phyloP scores from a whole-genome alignment of 1,140 invertebrate species.

The Paraescarpia echinospica region DNA sequence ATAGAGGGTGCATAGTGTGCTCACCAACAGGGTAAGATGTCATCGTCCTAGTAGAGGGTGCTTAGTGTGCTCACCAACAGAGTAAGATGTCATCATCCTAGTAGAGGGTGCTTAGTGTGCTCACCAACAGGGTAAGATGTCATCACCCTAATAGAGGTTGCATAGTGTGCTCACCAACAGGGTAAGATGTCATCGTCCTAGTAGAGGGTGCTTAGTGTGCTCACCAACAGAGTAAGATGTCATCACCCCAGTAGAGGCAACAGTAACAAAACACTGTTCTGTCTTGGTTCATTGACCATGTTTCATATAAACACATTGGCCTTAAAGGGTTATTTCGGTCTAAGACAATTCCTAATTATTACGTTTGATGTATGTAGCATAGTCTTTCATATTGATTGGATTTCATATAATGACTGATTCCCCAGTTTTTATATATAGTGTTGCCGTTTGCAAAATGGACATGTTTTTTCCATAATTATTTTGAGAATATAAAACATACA shows the following conservation, averaged over 20 bases:
- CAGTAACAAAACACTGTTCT: not conserved
- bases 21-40: not conserved
- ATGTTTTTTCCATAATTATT: too few species aligned
- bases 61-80: not conserved
- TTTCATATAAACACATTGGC: too few species aligned
- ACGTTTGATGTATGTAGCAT: too few species aligned
- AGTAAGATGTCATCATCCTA: not conserved
- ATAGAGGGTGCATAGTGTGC: not conserved
- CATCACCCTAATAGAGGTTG: not conserved
- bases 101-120: not conserved
- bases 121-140: slow-evolving; percentile 4
- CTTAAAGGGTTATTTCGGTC: too few species aligned
- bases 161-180: not conserved
- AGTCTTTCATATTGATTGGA: too few species aligned
- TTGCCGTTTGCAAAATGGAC: too few species aligned
- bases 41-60: not conserved
- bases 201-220: not conserved
- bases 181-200: not conserved
- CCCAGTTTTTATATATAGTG: too few species aligned
- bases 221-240: not conserved
- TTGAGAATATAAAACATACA: too few species aligned
- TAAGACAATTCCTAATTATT: too few species aligned
- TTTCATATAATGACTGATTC: too few species aligned
- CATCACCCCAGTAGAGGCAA: not conserved
- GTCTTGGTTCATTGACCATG: not conserved